Conservation (phyloP, 2,113 vertebrate genomes). For the Coryphaenoides rupestris region DNA sequence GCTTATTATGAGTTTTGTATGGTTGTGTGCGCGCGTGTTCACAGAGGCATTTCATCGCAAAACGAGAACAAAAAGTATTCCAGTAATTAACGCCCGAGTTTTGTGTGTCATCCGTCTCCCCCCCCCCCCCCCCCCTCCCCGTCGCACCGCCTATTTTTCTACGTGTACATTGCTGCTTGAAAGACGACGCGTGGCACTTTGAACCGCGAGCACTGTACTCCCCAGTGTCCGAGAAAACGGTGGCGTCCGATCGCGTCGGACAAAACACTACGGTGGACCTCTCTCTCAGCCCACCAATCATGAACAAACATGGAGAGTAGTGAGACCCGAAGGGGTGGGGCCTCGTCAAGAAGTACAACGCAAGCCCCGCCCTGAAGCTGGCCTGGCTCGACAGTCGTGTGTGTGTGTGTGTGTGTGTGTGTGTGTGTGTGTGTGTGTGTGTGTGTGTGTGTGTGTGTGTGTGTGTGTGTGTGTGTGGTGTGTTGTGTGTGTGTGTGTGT, state of each 20-base stretch:
- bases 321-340: no score
- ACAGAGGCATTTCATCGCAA: slow-evolving; percentile 55
- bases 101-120: not conserved
- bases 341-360: no score
- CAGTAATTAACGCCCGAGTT: slow-evolving; percentile 18
- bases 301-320: slow-evolving; percentile 4
- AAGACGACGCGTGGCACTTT: slow-evolving; percentile 51
- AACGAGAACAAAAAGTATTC: slow-evolving; percentile 11
- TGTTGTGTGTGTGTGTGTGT: not conserved
- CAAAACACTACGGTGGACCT: no score
- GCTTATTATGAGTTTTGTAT: slow-evolving; percentile 53
- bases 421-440: not conserved
- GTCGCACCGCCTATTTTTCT: slow-evolving; percentile 56
- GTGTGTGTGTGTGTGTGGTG: slow-evolving; percentile 2
- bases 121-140: not conserved
- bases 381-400: slow-evolving; percentile 24
- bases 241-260: no score
- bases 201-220: slow-evolving; percentile 46
- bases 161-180: slow-evolving; percentile 54
- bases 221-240: not conserved
- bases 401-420: slow-evolving; percentile 1
- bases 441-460: not conserved
- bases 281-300: no score
- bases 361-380: slow-evolving; percentile 16
- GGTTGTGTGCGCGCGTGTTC: slow-evolving; percentile 27